phyloP scores from a whole-genome alignment of 2,888 invertebrate species.

The Tineola bisselliella region DNA sequence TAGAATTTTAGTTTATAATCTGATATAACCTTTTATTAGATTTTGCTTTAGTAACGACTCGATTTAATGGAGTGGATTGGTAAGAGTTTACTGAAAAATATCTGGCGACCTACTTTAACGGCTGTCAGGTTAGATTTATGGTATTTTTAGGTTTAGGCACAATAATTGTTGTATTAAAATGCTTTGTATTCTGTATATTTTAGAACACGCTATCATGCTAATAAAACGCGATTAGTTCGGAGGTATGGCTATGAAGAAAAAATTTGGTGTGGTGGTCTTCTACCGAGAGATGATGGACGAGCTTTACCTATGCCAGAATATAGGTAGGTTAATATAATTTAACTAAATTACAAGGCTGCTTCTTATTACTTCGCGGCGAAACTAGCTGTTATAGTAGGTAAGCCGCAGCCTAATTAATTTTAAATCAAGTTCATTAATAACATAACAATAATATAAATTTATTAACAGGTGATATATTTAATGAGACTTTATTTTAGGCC shows the following conservation, averaged over 20 bases:
- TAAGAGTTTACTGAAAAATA: slow-evolving; percentile 35
- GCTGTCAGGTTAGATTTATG: slow-evolving; percentile 43
- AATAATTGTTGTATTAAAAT: too few relatives aligned
- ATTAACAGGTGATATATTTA: too few relatives aligned
- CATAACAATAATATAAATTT: too few relatives aligned
- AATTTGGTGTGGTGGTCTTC: slow-evolving; percentile 71
- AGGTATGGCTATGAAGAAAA: slow-evolving; percentile 78
- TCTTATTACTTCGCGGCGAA: too few relatives aligned
- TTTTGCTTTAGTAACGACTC: background rate
- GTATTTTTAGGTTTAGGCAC: too few relatives aligned
- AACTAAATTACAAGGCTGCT: too few relatives aligned
- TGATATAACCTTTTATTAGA: too few relatives aligned
- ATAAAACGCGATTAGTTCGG: slow-evolving; percentile 70
- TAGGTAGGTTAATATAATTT: slow-evolving; percentile 36
- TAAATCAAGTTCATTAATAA: too few relatives aligned
- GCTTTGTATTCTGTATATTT: background rate
- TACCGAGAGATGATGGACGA: slow-evolving; percentile 72
- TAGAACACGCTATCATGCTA: slow-evolving; percentile 70
- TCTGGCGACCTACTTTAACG: slow-evolving; percentile 49
- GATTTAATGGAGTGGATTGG: slow-evolving; percentile 41
- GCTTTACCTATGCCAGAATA: slow-evolving; percentile 75
- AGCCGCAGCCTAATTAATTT: too few relatives aligned
- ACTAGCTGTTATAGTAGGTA: too few relatives aligned
- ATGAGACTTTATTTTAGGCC: slow-evolving; percentile 70
- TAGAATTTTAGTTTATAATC: too few relatives aligned